These are phyloP conservation scores for Gallinago solitaria DNA, from an alignment of 2,797 vertebrate genomes.

Conservation along the genomic window DNA sequence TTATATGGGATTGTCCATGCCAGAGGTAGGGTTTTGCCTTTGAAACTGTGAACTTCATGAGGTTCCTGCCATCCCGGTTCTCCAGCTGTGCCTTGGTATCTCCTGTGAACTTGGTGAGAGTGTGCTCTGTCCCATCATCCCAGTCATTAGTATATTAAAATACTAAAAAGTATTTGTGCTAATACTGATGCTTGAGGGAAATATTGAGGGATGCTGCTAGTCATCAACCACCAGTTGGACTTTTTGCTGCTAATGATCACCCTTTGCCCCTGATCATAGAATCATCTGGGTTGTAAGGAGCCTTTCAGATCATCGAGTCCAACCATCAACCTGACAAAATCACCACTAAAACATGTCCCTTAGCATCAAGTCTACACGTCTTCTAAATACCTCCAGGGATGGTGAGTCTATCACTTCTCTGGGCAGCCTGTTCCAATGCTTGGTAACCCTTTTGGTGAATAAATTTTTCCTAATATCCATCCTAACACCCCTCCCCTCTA, in stretches of 20 bases:
- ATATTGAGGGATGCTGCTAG: not conserved
- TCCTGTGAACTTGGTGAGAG: not conserved
- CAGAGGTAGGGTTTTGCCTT: not conserved
- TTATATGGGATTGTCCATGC: not conserved
- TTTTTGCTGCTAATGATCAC: not conserved
- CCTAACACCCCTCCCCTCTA: not conserved
- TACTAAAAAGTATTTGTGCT: not conserved
- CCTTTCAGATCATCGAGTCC: not conserved
- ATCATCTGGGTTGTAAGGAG: not conserved
- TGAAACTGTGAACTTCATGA: not conserved
- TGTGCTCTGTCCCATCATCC: not conserved
- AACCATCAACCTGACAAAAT: not conserved
- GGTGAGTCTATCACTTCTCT: not conserved
- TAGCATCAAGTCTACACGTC: not conserved
- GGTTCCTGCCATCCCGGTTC: not conserved
- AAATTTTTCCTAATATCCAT: not conserved
- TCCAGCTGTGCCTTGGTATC: not conserved
- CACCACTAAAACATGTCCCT: not conserved
- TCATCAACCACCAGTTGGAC: not conserved
- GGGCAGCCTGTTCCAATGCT: not conserved
- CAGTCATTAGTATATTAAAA: accelerated
- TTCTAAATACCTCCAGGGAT: not conserved
- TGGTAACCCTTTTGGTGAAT: not conserved
- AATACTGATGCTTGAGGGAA: accelerated
- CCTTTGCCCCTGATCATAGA: not conserved